Percentiles rank a stretch among this genome's conserved stretches.
phyloP scores from a whole-genome alignment of 2,888 invertebrate species.

The Stegophylla sp. region DNA sequence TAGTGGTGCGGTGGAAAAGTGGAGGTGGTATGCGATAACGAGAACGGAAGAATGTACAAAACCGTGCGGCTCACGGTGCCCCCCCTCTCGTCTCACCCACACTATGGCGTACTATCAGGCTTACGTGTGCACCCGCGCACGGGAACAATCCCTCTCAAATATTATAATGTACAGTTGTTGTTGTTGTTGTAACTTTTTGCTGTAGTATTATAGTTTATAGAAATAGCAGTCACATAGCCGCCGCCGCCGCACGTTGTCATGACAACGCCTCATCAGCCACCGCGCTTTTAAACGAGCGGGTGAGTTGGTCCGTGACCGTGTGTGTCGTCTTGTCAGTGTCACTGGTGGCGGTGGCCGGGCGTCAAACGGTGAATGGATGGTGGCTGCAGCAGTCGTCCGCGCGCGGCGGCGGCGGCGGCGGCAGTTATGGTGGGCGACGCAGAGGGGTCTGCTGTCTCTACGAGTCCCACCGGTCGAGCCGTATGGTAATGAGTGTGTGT shows the following conservation, averaged over 20 bases:
- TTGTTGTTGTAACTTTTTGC: neutral
- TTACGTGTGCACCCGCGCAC: neutral
- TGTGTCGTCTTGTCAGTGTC: neutral
- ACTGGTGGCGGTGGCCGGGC: neutral
- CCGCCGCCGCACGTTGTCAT: constrained; percentile 2
- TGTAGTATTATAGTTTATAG: neutral
- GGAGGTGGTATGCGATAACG: neutral
- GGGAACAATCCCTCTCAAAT: neutral
- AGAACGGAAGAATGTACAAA: neutral
- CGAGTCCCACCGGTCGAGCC: neutral
- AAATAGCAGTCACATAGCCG: neutral
- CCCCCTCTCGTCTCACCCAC: no score
- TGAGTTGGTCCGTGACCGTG: neutral
- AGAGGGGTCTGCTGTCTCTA: neutral
- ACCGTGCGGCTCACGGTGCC: neutral
- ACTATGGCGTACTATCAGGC: no score
- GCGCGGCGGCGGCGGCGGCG: neutral
- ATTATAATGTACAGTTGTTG: neutral
- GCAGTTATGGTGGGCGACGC: neutral
- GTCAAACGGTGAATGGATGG: constrained; percentile 28
- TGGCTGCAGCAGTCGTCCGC: neutral
- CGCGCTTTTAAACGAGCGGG: neutral
- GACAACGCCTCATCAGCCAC: neutral
- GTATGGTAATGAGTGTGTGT: no score
- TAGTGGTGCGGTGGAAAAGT: no score